Base-by-base conservation (phyloP, 1,140 invertebrate genomes). In the Tenebrio molitor region DNA sequence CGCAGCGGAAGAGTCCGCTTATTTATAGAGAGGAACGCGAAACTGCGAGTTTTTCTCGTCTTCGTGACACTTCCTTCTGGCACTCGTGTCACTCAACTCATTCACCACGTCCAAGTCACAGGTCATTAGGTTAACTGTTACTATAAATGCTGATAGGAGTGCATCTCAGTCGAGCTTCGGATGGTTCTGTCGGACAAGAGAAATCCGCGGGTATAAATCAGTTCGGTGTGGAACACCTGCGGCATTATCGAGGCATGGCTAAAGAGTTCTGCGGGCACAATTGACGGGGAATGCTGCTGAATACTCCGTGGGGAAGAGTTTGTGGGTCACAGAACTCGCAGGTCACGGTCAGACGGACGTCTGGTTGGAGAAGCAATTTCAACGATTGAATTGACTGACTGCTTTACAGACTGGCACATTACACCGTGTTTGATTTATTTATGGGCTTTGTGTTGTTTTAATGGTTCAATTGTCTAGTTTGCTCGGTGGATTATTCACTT, bases 281-380 rank as follows among this genome's bases (percentile, higher is more conserved):
- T 50, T 50, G 44, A 50, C 44, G 44, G 16, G 44, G 44, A 50
- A 50, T n/a, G n/a, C n/a, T 50, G 44, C 8, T 50, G 44, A 50
- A 33, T 33, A 5, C 29, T 33, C 12, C 36, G 5, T 7, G 36
- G 36, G 36, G 6, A 12, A 58, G 50, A 29, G 50, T 58, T 58
- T 58, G 50, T 58, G 50, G 50, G 50, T 58, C 50, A 29, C 50
- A 58, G 50, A 58, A 50, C 44, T 50, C 44, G 44, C 16, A 8
- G 50, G 50, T 58, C 50, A 58, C 50, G 50, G 50, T 58, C 50
- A 58, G 50, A 29, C 50, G 29, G 23, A 58, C 50, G 50, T 58
- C 50, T 58, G 50, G 14, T 50, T 50, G 1, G 1, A n/a, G n/a
- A n/a, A 21, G 44, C 44, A 50, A 50, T 50, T 50, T 50, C 19